Conservation (phyloP, 2,113 vertebrate genomes). For the Podiceps cristatus region DNA sequence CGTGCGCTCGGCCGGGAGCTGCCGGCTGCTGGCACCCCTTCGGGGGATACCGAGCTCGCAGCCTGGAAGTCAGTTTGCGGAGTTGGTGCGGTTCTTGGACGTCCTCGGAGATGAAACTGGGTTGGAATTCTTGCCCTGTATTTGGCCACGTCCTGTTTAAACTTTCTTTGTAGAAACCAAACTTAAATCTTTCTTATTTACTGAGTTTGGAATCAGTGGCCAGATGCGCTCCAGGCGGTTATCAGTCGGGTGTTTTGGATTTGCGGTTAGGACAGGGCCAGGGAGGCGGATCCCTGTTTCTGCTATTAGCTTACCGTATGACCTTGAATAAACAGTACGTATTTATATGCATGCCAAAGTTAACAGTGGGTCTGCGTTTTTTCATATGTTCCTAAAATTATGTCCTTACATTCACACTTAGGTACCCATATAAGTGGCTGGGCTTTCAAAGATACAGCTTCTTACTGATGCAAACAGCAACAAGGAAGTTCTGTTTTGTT, state of each 20-base stretch:
- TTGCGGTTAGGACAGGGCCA: neutral
- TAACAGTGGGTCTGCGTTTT: neutral
- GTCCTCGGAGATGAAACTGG: neutral
- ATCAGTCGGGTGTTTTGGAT: neutral
- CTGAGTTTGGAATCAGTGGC: neutral
- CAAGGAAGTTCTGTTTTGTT: neutral
- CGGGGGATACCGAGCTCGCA: neutral
- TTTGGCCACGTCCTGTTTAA: neutral
- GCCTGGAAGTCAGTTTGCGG: neutral
- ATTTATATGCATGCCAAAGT: neutral
- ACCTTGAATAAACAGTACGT: neutral
- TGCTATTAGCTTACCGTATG: neutral
- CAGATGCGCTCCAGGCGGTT: neutral
- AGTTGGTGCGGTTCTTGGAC: neutral
- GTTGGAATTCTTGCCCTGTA: neutral
- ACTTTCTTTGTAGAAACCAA: neutral
- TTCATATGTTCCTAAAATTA: neutral
- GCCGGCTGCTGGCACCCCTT: neutral
- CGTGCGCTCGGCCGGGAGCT: neutral
- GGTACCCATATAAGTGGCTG: neutral
- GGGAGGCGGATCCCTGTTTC: neutral
- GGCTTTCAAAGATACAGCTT: neutral
- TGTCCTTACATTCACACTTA: neutral
- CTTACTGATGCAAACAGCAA: neutral
- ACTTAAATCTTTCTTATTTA: neutral